A percentile compares a stretch with the other conserved stretches of the same genome.
These are phyloP conservation scores for Xyliphius kryptos DNA, from an alignment of 2,113 vertebrate genomes.

Conservation along the genomic window DNA sequence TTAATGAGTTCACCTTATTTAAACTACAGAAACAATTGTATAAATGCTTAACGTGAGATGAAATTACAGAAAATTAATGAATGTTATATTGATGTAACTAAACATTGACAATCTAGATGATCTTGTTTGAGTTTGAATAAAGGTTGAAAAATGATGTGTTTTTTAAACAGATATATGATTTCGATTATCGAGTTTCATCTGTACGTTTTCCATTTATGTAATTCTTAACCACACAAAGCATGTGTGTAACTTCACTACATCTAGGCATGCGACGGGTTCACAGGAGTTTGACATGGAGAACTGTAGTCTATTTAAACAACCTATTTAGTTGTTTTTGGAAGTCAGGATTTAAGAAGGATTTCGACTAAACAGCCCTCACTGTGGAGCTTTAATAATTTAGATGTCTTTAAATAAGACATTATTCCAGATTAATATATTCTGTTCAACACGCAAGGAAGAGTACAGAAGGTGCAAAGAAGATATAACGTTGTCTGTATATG, in stretches of 20 bases:
- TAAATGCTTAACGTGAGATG: too few relatives aligned
- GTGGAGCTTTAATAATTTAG: background rate
- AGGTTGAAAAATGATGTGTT: too few relatives aligned
- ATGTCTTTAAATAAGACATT: conserved; percentile 5
- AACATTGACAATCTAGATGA: too few relatives aligned
- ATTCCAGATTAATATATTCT: conserved; percentile 12
- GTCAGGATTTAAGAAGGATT: background rate
- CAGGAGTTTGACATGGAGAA: conserved; percentile 2
- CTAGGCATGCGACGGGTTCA: conserved; percentile 14
- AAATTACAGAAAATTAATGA: too few relatives aligned
- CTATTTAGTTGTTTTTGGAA: conserved; percentile 1
- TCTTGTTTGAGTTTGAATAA: too few relatives aligned
- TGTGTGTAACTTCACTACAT: background rate
- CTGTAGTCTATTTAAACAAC: conserved; percentile 1
- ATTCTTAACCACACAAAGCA: conserved; percentile 28
- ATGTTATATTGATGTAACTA: too few relatives aligned
- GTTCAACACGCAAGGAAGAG: conserved; percentile 38
- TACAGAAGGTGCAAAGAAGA: conserved; percentile 25
- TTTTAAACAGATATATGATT: too few relatives aligned
- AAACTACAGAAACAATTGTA: too few relatives aligned
- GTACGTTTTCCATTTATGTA: conserved; percentile 12
- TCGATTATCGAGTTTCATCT: too few relatives aligned
- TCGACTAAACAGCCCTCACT: too few relatives aligned
- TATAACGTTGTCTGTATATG: conserved; percentile 2
- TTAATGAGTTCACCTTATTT: too few relatives aligned